A percentile compares a stretch with the other conserved stretches of the same genome.
phyloP scores from a whole-genome alignment of 2,113 vertebrate genomes.

The Centrocercus urophasianus region DNA sequence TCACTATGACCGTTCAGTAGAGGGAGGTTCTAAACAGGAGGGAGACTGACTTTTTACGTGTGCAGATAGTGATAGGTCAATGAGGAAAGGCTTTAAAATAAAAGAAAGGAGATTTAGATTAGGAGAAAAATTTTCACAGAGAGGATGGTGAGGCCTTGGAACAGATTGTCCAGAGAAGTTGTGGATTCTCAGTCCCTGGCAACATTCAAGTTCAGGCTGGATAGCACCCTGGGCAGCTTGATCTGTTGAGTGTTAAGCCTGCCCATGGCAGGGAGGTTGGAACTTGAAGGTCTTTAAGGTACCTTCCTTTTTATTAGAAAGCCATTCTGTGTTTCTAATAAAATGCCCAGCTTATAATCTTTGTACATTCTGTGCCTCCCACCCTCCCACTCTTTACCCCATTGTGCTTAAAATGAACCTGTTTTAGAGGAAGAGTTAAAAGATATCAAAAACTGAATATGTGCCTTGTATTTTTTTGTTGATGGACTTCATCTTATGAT shows the following conservation, averaged over 20 bases:
- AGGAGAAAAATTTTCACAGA: no score
- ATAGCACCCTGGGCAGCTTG: background rate
- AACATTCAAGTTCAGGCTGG: background rate
- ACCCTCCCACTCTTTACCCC: background rate
- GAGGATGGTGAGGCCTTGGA: background rate
- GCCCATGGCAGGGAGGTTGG: background rate
- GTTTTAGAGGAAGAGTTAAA: background rate
- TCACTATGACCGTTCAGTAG: no score
- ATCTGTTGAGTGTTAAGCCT: background rate
- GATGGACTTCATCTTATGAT: fast-evolving
- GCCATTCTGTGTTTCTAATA: background rate
- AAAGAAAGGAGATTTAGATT: no score
- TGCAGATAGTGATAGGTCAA: no score
- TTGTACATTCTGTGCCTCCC: fast-evolving
- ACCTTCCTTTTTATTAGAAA: background rate
- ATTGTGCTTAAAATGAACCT: background rate
- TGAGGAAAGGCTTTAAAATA: no score
- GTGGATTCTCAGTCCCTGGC: background rate
- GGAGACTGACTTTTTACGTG: no score
- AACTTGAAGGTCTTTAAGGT: background rate
- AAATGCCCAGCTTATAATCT: background rate
- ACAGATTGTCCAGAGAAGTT: background rate
- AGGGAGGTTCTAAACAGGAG: no score
- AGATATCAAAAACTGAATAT: background rate
- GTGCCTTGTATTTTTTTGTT: background rate